phyloP scores from a whole-genome alignment of 2,113 vertebrate species.

The Steatornis caripensis region DNA sequence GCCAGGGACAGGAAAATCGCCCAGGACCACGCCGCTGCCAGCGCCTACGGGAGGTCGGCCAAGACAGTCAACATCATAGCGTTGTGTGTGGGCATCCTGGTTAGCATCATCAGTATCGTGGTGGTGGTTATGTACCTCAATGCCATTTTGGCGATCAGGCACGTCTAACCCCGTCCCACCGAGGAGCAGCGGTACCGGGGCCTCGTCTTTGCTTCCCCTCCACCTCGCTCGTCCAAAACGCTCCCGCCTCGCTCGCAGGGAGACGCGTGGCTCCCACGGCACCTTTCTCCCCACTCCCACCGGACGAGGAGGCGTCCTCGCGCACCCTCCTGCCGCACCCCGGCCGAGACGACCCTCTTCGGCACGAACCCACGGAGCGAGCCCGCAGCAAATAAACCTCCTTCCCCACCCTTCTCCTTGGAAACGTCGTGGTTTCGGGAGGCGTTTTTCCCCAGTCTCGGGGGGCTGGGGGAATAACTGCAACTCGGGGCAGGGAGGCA shows the following conservation, averaged over 20 bases:
- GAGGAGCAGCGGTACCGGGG: accelerated
- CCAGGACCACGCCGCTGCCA: accelerated
- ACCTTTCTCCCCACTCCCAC: neutral
- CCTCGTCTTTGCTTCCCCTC: neutral
- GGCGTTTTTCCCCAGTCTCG: too few species aligned
- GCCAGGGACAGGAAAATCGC: neutral
- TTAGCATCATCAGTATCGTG: accelerated
- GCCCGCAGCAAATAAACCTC: neutral
- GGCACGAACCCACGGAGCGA: accelerated
- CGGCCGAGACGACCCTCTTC: neutral
- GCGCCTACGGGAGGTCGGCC: neutral
- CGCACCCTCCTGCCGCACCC: neutral
- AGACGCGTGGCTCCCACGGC: accelerated
- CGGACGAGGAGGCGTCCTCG: neutral
- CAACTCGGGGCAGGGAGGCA: neutral
- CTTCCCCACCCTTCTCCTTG: too few species aligned
- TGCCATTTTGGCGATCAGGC: too few species aligned
- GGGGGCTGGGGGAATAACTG: neutral
- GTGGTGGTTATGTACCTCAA: accelerated
- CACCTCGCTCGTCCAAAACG: too few species aligned
- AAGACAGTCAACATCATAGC: neutral
- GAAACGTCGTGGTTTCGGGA: neutral
- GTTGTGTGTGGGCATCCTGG: accelerated
- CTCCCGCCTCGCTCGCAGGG: accelerated
- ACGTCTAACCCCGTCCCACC: neutral